A percentile compares a stretch with the other conserved stretches of the same genome.
These are phyloP conservation scores for Tragelaphus imberbis DNA, from an alignment of 2,113 vertebrate species.

Conservation along the genomic window DNA sequence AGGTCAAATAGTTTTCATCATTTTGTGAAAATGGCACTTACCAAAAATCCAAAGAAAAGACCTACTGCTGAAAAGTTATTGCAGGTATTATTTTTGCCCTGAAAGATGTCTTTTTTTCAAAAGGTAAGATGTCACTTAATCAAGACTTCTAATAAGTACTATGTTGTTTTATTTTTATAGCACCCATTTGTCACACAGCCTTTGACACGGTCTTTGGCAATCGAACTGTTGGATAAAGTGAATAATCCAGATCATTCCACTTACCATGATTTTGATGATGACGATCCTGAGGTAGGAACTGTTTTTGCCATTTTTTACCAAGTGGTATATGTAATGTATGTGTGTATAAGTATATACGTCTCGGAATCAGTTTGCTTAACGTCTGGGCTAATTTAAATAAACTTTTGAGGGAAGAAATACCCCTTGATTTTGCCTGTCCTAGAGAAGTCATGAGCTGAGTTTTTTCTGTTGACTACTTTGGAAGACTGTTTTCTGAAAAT, in stretches of 20 bases:
- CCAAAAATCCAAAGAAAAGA: slow-evolving; percentile 97
- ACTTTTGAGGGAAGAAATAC: not conserved
- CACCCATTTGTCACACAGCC: slow-evolving; percentile 97
- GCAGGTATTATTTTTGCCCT: slow-evolving; percentile 84
- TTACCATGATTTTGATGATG: slow-evolving; percentile 95
- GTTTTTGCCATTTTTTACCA: slow-evolving; percentile 19
- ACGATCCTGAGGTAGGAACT: slow-evolving; percentile 93
- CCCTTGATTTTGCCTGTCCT: not conserved
- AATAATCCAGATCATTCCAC: slow-evolving; percentile 96
- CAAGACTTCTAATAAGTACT: slow-evolving; percentile 35
- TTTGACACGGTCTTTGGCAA: slow-evolving; percentile 93
- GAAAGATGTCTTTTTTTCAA: not conserved
- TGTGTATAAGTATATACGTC: not conserved
- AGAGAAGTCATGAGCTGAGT: not conserved
- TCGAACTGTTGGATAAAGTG: slow-evolving; percentile 96
- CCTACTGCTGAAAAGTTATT: slow-evolving; percentile 96
- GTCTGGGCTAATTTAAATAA: not conserved
- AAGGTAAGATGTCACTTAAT: slow-evolving; percentile 15
- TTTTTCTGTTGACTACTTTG: not conserved
- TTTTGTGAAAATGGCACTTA: slow-evolving; percentile 98
- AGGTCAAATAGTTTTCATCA: slow-evolving; percentile 99
- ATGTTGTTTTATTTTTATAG: slow-evolving; percentile 76
- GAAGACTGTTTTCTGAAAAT: not conserved
- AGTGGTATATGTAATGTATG: not conserved
- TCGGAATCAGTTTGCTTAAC: not conserved